Evolutionary conservation across 2,797 vertebrate genomes (phyloP).

Genomic region (Chrosomus eos): DNA sequence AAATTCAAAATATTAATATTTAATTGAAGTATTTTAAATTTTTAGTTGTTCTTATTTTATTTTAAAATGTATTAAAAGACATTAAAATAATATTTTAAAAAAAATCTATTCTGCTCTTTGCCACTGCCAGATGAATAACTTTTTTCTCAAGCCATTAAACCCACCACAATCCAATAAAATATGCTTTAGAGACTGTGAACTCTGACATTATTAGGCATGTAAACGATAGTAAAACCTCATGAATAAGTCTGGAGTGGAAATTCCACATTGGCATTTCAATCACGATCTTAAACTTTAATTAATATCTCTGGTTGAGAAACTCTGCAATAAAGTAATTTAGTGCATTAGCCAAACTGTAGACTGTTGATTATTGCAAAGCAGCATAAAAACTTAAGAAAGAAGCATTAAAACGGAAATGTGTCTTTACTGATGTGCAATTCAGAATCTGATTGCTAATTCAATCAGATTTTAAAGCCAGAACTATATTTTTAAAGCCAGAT

Average conservation of each 20-base stretch:
- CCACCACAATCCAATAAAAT: background rate
- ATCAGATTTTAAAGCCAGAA: background rate
- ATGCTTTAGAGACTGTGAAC: background rate
- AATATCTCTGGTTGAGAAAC: background rate
- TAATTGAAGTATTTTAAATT: background rate
- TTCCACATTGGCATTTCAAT: background rate
- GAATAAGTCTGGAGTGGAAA: background rate
- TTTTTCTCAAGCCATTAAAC: too few relatives aligned
- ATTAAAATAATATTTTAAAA: background rate
- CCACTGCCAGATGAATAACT: background rate
- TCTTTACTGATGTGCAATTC: background rate
- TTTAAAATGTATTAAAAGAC: background rate
- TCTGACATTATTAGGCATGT: background rate
- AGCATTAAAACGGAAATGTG: background rate
- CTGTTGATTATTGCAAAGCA: background rate
- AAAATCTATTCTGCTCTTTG: background rate
- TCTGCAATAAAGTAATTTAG: background rate
- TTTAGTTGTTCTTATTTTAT: background rate
- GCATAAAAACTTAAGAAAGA: background rate
- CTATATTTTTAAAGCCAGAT: background rate
- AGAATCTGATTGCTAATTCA: background rate
- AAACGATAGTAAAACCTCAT: background rate
- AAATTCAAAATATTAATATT: too few relatives aligned
- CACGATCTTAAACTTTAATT: background rate
- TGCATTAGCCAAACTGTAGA: background rate